Evolutionary conservation across 2,113 vertebrate species (phyloP), one percentile per base, ranked within the genome.

Genomic region (Saccopteryx bilineata): DNA sequence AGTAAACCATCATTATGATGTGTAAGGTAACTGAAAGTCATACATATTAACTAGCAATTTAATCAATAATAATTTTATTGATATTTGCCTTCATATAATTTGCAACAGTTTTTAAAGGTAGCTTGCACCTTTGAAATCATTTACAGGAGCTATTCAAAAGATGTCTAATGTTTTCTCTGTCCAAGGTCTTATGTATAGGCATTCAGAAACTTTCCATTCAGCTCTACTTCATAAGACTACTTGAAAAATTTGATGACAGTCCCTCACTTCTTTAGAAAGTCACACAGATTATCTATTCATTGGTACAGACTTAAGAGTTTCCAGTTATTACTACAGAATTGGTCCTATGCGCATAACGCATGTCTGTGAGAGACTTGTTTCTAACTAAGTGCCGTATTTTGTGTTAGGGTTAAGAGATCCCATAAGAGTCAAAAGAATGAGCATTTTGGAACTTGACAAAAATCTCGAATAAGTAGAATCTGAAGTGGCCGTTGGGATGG

Each of bases 21-120:
- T 31, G 48, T 95, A 79, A 66, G 87, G 28, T 79, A 68, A 93
- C n/a, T 72, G 10, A 90, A 68, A 83, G 19, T 24, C 75, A 31
- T 90, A 33, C 48, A 66, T 26, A 52, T 87, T 86, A 82, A 56
- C 48, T 79, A 66, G 17, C 82, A 82, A 83, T 31, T 66, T 65
- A 84, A 31, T n/a, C 60, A 93, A 21, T 91, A 80, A 69, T 80
- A 69, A 63, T 58, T 56, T 81, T 31, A 79, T 39, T 39, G 39
- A 39, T 39, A 39, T 50, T 76, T 89, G 60, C 7, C 60, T 89
- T 78, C 46, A 48, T 87, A 52, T 84, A 88, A 65, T 39, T 69
- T 74, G 21, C 2, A 46, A 80, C 50, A 23, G 9, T 56, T 69
- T 86, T 33, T 65, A 58, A 71, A 81, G 65, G 17, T 76, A 65